phyloP scores from a whole-genome alignment of 2,113 vertebrate genomes.

The Lagopus muta region DNA sequence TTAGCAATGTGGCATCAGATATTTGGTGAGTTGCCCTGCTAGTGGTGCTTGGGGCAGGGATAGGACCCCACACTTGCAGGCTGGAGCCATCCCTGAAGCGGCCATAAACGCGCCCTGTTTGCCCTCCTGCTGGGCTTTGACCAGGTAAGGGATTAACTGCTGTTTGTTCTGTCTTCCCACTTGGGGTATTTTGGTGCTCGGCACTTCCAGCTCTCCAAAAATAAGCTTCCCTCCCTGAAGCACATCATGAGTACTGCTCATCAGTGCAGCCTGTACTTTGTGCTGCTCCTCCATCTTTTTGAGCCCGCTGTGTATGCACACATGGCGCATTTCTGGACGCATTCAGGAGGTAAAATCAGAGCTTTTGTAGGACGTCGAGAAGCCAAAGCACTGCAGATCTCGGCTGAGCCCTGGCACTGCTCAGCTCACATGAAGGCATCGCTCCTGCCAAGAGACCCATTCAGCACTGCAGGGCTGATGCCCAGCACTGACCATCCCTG shows the following conservation, averaged over 20 bases:
- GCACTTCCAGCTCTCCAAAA: neutral
- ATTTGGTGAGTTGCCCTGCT: rapidly evolving
- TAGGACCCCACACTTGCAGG: rapidly evolving
- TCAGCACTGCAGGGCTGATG: neutral
- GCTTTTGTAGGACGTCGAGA: neutral
- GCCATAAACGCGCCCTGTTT: neutral
- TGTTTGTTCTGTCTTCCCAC: neutral
- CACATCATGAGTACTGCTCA: rapidly evolving
- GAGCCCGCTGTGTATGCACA: rapidly evolving
- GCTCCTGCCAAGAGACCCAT: neutral
- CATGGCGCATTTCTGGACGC: neutral
- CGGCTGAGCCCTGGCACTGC: neutral
- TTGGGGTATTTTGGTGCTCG: neutral
- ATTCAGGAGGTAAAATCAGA: neutral
- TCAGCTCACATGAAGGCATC: neutral
- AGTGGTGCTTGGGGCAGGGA: neutral
- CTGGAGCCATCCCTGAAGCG: neutral
- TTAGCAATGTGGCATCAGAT: rapidly evolving
- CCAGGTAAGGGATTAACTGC: neutral
- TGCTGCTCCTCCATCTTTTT: rapidly evolving
- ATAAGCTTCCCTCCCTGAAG: neutral
- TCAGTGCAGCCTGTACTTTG: neutral
- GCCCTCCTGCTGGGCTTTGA: neutral
- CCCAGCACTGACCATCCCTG: neutral
- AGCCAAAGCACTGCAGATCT: rapidly evolving